Conservation (phyloP, 2,888 invertebrate genomes). For the Acleris literana region DNA sequence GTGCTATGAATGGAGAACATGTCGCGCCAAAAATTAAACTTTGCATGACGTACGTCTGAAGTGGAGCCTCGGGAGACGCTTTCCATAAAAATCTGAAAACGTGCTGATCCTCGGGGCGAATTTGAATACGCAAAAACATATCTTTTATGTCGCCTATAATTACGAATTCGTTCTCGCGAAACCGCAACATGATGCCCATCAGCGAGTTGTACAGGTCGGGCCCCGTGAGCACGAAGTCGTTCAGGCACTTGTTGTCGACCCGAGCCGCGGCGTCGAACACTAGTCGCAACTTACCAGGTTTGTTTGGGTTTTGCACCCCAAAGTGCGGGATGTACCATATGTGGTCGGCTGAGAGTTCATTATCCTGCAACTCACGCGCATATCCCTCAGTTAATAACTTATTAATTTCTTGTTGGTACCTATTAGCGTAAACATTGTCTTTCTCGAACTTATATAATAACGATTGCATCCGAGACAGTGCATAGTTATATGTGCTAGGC, state of each 20-base stretch:
- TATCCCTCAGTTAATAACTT: conserved; percentile 4
- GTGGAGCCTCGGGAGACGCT: not conserved
- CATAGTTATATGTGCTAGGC: conserved; percentile 15
- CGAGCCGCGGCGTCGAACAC: conserved; percentile 6
- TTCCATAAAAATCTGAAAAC: conserved; percentile 16
- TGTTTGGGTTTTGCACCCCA: conserved; percentile 1
- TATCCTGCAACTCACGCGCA: conserved; percentile 3
- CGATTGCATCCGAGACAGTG: conserved; percentile 9
- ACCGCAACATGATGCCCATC: conserved; percentile 28
- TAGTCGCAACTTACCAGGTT: not conserved
- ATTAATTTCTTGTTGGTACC: conserved; percentile 7
- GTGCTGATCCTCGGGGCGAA: conserved; percentile 19
- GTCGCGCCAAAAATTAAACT: conserved; percentile 27
- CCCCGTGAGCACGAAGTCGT: conserved; percentile 12
- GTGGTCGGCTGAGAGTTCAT: not conserved
- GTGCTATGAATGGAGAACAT: conserved; percentile 34
- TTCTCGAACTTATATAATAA: conserved; percentile 16
- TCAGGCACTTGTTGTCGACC: not conserved
- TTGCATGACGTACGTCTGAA: conserved; percentile 13
- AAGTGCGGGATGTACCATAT: conserved; percentile 7
- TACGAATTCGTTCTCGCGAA: conserved; percentile 22
- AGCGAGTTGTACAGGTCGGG: conserved; percentile 29
- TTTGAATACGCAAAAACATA: conserved; percentile 32
- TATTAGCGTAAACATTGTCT: conserved; percentile 3
- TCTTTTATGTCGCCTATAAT: conserved; percentile 30